Evolutionary conservation across 2,797 vertebrate species (phyloP).

Genomic region (Dryobates pubescens): DNA sequence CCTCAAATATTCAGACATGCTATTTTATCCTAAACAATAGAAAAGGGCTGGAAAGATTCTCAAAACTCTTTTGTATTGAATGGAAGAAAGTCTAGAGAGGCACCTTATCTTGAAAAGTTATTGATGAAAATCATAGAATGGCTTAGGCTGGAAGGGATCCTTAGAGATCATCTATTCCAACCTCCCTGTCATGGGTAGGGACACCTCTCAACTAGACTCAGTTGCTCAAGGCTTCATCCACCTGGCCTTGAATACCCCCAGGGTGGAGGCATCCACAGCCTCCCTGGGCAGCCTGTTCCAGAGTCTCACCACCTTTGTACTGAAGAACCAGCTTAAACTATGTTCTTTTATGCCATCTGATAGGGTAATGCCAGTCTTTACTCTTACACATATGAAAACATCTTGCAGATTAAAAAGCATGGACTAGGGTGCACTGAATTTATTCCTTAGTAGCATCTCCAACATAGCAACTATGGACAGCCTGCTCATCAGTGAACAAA

Average conservation of each 20-base stretch:
- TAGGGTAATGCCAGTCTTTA: background rate
- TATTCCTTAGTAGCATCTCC: background rate
- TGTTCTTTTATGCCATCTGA: background rate
- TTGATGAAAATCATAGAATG: background rate
- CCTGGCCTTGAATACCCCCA: too few relatives aligned
- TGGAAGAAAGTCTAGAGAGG: background rate
- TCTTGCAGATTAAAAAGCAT: background rate
- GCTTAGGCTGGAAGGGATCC: too few relatives aligned
- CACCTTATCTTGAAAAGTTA: background rate
- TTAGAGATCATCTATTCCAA: too few relatives aligned
- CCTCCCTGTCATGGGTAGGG: too few relatives aligned
- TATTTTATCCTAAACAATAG: background rate
- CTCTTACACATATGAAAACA: background rate
- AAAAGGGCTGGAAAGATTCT: background rate
- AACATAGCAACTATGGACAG: background rate
- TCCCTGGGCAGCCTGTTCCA: too few relatives aligned
- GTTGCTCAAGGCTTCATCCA: too few relatives aligned
- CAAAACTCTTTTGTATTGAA: background rate
- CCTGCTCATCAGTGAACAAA: conserved; percentile 9
- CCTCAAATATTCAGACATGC: background rate
- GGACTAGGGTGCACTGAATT: background rate
- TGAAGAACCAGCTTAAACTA: background rate
- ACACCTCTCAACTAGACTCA: too few relatives aligned
- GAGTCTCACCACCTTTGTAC: too few relatives aligned
- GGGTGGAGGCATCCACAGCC: too few relatives aligned